phyloP scores from a whole-genome alignment of 2,113 vertebrate species.

The Genyomyrus donnyi region DNA sequence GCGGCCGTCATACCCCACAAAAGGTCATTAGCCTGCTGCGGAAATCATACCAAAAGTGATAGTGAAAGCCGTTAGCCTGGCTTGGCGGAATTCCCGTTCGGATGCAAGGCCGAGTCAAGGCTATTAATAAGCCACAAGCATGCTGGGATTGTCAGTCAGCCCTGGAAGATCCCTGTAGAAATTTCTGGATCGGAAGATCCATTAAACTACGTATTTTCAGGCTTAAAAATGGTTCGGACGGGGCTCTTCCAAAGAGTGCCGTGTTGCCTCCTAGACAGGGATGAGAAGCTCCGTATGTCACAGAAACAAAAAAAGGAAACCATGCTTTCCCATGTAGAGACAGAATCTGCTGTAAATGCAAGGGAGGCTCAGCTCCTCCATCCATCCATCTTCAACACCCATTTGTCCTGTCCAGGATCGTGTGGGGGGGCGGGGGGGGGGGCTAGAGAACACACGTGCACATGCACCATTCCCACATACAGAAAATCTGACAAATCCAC shows the following conservation, averaged over 20 bases:
- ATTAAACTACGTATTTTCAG: background rate
- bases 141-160: background rate
- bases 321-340: background rate
- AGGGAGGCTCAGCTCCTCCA: background rate
- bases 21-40: background rate
- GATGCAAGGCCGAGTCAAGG: background rate
- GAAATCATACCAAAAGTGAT: background rate
- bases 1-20: background rate
- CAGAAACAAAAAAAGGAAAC: background rate
- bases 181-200: background rate
- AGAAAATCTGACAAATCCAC: background rate
- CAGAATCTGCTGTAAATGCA: background rate
- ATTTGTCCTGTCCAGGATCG: background rate
- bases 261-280: too few species aligned
- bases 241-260: background rate
- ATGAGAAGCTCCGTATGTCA: background rate
- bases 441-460: too few species aligned
- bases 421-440: too few species aligned
- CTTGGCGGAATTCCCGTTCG: background rate
- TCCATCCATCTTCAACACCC: background rate
- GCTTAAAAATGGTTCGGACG: background rate
- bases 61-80: background rate
- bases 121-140: background rate
- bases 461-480: too few species aligned
- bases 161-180: background rate